A percentile compares a stretch with the other conserved stretches of the same genome.
Conservation (phyloP, 2,797 vertebrate genomes). For the Oceanodroma leucorhoa region DNA sequence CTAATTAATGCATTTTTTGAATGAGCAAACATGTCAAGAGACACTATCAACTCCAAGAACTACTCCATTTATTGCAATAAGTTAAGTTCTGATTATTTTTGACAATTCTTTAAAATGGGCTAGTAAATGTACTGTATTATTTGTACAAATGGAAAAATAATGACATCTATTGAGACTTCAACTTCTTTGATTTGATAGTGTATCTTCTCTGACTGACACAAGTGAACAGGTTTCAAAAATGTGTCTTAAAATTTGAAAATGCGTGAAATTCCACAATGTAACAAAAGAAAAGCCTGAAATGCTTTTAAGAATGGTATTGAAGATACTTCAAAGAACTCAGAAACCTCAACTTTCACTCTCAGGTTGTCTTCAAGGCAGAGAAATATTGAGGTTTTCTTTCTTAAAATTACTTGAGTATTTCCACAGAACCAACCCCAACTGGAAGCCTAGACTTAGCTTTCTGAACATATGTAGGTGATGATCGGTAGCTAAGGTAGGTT, state of each 20-base stretch:
- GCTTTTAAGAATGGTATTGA: neutral
- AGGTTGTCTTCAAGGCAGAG: neutral
- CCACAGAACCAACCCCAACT: neutral
- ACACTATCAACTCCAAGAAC: neutral
- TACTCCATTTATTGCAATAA: neutral
- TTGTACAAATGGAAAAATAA: neutral
- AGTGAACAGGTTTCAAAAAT: neutral
- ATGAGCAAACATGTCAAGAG: neutral
- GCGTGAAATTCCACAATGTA: neutral
- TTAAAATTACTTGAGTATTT: neutral
- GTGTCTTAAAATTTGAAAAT: neutral
- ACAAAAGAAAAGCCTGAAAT: neutral
- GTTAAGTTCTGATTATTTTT: neutral
- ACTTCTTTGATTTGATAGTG: neutral
- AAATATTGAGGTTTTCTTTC: neutral
- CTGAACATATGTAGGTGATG: neutral
- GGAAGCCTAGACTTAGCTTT: neutral
- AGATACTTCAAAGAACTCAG: neutral
- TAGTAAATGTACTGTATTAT: neutral
- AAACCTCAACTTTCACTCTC: neutral
- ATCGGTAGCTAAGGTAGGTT: neutral
- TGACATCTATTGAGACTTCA: neutral
- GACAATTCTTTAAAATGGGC: neutral
- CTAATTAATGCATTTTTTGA: neutral
- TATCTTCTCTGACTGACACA: neutral